Percentiles rank a stretch among this genome's conserved stretches.
phyloP scores from a whole-genome alignment of 2,888 invertebrate genomes.

The Sinotaia quadrata region DNA sequence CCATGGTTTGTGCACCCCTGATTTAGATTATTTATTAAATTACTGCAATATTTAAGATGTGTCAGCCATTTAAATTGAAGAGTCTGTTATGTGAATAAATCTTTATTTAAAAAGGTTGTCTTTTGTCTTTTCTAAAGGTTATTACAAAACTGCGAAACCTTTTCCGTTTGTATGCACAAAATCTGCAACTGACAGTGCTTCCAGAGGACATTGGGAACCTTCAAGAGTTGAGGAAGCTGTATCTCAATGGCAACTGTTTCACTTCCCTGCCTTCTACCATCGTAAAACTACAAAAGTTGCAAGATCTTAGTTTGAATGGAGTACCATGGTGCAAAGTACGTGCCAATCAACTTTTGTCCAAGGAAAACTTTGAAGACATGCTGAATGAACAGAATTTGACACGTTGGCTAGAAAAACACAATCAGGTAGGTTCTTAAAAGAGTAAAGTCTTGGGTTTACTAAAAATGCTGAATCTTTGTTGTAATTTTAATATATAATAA shows the following conservation, averaged over 20 bases:
- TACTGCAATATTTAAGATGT: background rate
- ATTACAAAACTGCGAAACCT: constrained; percentile 47
- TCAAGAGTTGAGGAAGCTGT: constrained; percentile 46
- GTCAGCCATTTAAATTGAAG: no score
- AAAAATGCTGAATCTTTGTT: no score
- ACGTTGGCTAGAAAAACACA: constrained; percentile 51
- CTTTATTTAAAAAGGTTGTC: background rate
- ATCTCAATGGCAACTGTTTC: constrained; percentile 56
- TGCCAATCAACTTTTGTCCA: constrained; percentile 50
- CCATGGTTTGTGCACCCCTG: no score
- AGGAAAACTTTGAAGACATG: constrained; percentile 51
- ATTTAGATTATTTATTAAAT: no score
- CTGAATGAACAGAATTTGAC: constrained; percentile 44
- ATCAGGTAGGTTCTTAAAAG: constrained; percentile 42
- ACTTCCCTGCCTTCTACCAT: constrained; percentile 51
- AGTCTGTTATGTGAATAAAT: background rate
- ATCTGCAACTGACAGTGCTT: constrained; percentile 50
- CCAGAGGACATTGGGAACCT: constrained; percentile 59
- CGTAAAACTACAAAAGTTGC: constrained; percentile 47
- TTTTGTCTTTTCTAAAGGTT: constrained; percentile 29
- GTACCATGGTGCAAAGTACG: constrained; percentile 55
- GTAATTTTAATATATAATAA: background rate
- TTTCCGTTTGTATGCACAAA: constrained; percentile 48
- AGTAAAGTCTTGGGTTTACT: background rate
- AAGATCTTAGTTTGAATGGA: constrained; percentile 56